phyloP scores from a whole-genome alignment of 2,888 invertebrate species.

The Tiliacea aurago region DNA sequence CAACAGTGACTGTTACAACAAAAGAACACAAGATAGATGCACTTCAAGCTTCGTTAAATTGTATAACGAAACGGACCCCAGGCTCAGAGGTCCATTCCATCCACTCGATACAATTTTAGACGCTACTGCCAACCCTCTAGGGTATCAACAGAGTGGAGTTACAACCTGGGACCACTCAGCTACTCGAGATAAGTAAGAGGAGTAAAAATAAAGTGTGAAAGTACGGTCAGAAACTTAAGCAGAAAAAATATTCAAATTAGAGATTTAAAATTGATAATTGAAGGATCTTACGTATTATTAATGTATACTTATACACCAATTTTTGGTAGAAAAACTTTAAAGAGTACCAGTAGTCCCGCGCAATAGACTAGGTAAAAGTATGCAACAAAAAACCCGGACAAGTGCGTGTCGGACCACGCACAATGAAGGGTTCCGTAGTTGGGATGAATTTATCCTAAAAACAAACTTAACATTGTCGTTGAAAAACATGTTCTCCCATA shows the following conservation, averaged over 20 bases:
- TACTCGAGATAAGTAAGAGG: constrained; percentile 18
- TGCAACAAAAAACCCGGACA: too few relatives aligned
- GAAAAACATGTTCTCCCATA: too few relatives aligned
- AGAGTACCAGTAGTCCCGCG: too few relatives aligned
- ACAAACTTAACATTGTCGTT: too few relatives aligned
- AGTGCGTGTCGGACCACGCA: too few relatives aligned
- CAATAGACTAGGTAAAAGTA: too few relatives aligned
- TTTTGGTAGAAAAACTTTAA: background rate
- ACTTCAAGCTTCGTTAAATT: background rate
- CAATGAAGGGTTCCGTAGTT: too few relatives aligned
- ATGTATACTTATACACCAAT: background rate
- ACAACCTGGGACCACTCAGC: constrained; percentile 35
- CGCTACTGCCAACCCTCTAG: constrained; percentile 5
- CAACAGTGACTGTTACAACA: background rate
- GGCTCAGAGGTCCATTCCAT: background rate
- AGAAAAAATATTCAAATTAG: too few relatives aligned
- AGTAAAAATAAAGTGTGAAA: constrained; percentile 9
- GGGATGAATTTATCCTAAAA: too few relatives aligned
- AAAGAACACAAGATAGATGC: background rate
- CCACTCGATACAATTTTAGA: constrained; percentile 21
- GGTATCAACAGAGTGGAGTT: constrained; percentile 4
- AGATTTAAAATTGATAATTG: background rate
- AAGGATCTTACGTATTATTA: background rate
- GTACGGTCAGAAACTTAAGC: background rate
- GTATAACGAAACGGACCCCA: constrained; percentile 6